Conservation (phyloP, 2,113 vertebrate species). For the Elanoides forficatus region DNA sequence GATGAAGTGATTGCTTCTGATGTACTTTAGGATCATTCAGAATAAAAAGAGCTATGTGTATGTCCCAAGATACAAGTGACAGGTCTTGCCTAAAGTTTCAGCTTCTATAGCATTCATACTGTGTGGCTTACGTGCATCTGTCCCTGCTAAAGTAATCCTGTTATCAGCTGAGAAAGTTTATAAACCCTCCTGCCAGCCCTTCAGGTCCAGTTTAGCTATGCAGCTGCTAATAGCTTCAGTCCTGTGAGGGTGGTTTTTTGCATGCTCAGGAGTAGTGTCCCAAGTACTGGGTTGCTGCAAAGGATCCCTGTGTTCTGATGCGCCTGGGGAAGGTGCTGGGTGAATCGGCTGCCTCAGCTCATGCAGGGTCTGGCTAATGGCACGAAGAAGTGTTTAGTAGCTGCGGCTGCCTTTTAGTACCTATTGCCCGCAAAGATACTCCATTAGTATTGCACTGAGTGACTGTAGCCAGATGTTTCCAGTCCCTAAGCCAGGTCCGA, state of each 20-base stretch:
- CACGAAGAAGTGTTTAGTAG: background rate
- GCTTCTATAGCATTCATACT: background rate
- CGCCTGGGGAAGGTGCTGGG: background rate
- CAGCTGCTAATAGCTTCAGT: background rate
- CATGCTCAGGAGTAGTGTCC: background rate
- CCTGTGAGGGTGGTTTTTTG: background rate
- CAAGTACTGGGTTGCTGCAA: background rate
- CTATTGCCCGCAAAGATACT: fast-evolving
- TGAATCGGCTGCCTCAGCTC: background rate
- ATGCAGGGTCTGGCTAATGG: background rate
- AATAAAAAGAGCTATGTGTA: background rate
- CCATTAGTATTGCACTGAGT: no score
- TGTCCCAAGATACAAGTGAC: background rate
- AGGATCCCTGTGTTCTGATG: background rate
- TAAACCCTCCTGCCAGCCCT: background rate
- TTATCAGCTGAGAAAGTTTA: background rate
- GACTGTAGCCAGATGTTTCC: background rate
- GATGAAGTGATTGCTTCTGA: background rate
- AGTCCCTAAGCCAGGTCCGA: background rate
- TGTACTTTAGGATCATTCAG: background rate
- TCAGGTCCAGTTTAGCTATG: background rate
- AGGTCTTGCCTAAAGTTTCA: background rate
- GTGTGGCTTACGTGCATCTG: background rate
- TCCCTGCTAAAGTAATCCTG: background rate
- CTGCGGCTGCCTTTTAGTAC: background rate